These are phyloP conservation scores for Brachyptera risi DNA, from an alignment of 2,888 invertebrate species.

Conservation along the genomic window DNA sequence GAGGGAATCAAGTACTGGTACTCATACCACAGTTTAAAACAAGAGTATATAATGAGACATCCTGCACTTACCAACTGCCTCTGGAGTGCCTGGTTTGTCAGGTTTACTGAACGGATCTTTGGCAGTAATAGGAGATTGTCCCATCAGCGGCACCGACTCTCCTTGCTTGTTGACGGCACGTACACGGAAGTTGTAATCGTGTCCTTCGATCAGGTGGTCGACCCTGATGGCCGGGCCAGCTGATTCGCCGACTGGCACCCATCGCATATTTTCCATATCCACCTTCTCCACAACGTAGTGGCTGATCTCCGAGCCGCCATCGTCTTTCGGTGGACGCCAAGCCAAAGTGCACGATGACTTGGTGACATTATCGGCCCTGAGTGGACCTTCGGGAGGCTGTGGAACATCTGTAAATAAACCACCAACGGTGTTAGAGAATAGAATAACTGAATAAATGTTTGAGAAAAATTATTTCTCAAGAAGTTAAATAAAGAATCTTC, in stretches of 20 bases:
- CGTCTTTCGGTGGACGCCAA: constrained; percentile 91
- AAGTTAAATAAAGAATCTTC: not conserved
- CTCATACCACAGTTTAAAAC: no score
- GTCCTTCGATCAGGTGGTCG: constrained; percentile 87
- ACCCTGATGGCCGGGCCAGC: constrained; percentile 56
- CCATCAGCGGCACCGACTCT: constrained; percentile 79
- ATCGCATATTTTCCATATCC: constrained; percentile 85
- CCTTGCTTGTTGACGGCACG: constrained; percentile 92
- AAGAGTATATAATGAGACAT: not conserved
- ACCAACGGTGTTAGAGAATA: no score
- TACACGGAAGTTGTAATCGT: constrained; percentile 92
- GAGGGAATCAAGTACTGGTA: no score
- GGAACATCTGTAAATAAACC: constrained; percentile 62
- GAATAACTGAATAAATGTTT: not conserved
- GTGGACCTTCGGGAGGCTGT: constrained; percentile 85
- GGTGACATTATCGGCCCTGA: constrained; percentile 80
- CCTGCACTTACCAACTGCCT: constrained; percentile 55
- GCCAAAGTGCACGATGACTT: constrained; percentile 78
- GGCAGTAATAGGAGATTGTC: constrained; percentile 80
- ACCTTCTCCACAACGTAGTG: constrained; percentile 95
- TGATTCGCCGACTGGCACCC: constrained; percentile 72
- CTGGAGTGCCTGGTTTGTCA: constrained; percentile 89
- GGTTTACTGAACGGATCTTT: constrained; percentile 91
- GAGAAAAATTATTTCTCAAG: not conserved
- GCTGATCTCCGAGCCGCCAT: constrained; percentile 86